Conservation (phyloP, 2,797 vertebrate genomes). For the Danio choprae region DNA sequence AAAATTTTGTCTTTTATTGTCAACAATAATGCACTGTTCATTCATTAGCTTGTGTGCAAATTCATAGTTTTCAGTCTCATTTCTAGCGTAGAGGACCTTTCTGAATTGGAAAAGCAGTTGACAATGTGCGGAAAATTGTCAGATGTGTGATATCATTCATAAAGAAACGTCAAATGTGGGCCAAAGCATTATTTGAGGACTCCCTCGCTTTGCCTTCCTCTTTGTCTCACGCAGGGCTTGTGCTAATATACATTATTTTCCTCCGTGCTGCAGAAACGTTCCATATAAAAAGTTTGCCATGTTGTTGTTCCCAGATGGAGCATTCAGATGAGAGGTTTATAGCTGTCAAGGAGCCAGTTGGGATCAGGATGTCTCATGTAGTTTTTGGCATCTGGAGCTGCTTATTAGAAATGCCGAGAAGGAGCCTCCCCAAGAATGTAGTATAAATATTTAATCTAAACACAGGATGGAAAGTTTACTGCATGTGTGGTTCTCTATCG, state of each 20-base stretch:
- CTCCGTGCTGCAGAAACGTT: slow-evolving; percentile 48
- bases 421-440: slow-evolving; percentile 61
- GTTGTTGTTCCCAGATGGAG: slow-evolving; percentile 56
- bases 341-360: slow-evolving; percentile 54
- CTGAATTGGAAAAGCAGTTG: slow-evolving; percentile 30
- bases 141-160: slow-evolving; percentile 23
- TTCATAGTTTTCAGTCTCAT: too few relatives aligned
- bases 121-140: slow-evolving; percentile 23
- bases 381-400: slow-evolving; percentile 50
- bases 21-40: too few relatives aligned
- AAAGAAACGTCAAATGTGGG: slow-evolving; percentile 33
- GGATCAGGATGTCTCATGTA: slow-evolving; percentile 60
- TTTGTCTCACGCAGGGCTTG: slow-evolving; percentile 35
- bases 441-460: slow-evolving; percentile 69
- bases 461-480: slow-evolving; percentile 53
- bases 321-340: slow-evolving; percentile 56
- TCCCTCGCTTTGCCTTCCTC: slow-evolving; percentile 52
- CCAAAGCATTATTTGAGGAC: slow-evolving; percentile 56
- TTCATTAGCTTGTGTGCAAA: too few relatives aligned
- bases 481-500: slow-evolving; percentile 43
- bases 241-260: slow-evolving; percentile 50
- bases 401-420: slow-evolving; percentile 58
- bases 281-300: slow-evolving; percentile 58
- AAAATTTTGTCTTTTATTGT: too few relatives aligned
- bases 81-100: not conserved